These are phyloP conservation scores for Eucera pruinosa DNA, from an alignment of 2,888 invertebrate genomes.

Conservation along the genomic window DNA sequence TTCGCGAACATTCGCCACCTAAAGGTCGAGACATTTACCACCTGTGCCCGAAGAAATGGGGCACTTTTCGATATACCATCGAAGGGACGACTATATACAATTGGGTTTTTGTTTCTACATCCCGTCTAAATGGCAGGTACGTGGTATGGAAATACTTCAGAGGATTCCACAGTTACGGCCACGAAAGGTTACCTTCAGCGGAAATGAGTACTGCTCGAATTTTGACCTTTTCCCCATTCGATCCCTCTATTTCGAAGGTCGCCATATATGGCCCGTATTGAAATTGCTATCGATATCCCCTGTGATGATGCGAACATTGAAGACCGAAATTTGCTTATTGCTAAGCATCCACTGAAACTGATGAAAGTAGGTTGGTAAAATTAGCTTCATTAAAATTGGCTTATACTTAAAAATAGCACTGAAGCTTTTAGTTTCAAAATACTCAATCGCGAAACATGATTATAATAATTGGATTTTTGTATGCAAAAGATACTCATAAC, in stretches of 20 bases:
- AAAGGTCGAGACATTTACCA: conserved; percentile 1
- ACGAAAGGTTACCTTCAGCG: neutral
- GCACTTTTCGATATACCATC: conserved; percentile 13
- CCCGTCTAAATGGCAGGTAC: conserved; percentile 22
- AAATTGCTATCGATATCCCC: neutral
- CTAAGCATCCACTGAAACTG: no score
- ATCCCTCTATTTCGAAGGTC: neutral
- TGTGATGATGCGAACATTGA: neutral
- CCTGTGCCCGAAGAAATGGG: conserved; percentile 8
- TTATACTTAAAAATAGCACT: no score
- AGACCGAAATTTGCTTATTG: neutral
- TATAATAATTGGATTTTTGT: no score
- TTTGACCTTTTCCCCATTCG: neutral
- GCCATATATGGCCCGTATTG: neutral
- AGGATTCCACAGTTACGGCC: neutral
- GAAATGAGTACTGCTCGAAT: conserved; percentile 4
- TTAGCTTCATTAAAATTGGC: no score
- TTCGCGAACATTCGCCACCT: neutral
- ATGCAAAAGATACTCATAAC: no score
- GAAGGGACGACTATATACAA: neutral
- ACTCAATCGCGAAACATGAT: no score
- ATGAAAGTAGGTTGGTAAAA: no score
- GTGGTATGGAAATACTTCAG: conserved; percentile 28
- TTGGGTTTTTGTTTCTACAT: conserved; percentile 4
- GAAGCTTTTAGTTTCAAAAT: no score